phyloP scores from a whole-genome alignment of 1,140 invertebrate species.

The Apis florea region DNA sequence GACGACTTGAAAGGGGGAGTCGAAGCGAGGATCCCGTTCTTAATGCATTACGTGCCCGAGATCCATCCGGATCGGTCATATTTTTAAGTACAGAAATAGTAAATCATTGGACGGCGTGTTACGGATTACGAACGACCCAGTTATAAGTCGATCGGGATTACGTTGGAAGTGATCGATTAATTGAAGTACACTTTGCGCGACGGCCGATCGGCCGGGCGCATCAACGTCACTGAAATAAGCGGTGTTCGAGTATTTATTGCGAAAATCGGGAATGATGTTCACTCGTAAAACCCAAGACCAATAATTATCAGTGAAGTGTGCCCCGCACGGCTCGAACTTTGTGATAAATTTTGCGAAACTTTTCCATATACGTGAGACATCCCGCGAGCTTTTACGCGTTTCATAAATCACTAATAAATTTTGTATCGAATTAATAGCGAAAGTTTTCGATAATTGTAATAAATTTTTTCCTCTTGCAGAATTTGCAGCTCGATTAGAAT shows the following conservation, averaged over 20 bases:
- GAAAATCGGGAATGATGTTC: conserved; percentile 32
- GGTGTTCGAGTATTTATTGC: conserved; percentile 41
- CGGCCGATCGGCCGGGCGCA: conserved; percentile 25
- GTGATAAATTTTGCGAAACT: conserved; percentile 27
- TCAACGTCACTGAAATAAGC: conserved; percentile 45
- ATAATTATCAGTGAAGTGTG: conserved; percentile 35
- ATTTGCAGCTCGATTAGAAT: too few relatives aligned
- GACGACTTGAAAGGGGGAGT: too few relatives aligned
- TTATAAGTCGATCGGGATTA: conserved; percentile 61
- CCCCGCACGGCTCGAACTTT: not conserved
- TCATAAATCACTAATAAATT: not conserved
- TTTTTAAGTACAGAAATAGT: conserved; percentile 24
- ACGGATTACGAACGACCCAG: conserved; percentile 59
- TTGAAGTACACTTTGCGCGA: conserved; percentile 45
- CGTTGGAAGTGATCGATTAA: conserved; percentile 56
- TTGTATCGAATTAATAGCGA: not conserved
- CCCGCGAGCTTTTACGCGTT: not conserved
- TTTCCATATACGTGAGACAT: not conserved
- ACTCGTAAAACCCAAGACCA: conserved; percentile 11
- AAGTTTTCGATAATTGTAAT: not conserved
- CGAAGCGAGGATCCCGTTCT: not conserved
- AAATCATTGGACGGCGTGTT: conserved; percentile 46
- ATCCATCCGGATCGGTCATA: not conserved
- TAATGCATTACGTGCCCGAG: too few relatives aligned
- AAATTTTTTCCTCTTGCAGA: too few relatives aligned